Evolutionary conservation across 1,140 invertebrate species (phyloP).

Genomic region (Drosophila bifasciata): DNA sequence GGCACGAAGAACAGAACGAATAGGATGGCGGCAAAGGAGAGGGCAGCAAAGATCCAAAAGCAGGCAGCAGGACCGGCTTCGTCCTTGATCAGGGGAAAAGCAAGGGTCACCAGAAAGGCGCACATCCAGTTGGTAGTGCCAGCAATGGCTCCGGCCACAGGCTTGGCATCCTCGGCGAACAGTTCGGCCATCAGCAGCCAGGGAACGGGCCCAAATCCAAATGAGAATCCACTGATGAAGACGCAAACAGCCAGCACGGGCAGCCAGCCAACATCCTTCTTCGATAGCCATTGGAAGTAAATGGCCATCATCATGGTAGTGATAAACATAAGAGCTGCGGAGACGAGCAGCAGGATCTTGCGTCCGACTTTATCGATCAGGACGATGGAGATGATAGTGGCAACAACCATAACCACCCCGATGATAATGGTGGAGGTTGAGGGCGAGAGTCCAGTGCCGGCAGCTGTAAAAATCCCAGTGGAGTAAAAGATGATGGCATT

Average conservation of each 20-base stretch:
- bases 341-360: conserved; percentile 88
- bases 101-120: conserved; percentile 93
- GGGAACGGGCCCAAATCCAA: conserved; percentile 93
- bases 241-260: conserved; percentile 89
- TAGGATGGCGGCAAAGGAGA: conserved; percentile 86
- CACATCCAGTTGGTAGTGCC: conserved; percentile 90
- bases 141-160: conserved; percentile 89
- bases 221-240: conserved; percentile 90
- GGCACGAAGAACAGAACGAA: conserved; percentile 87
- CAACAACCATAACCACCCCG: conserved; percentile 89
- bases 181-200: conserved; percentile 91
- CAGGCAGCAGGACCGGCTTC: conserved; percentile 86
- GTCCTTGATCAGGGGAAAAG: conserved; percentile 74
- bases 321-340: conserved; percentile 86
- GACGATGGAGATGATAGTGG: conserved; percentile 87
- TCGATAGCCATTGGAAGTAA: conserved; percentile 86
- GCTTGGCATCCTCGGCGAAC: conserved; percentile 90
- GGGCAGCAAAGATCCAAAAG: conserved; percentile 89
- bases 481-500: conserved; percentile 72
- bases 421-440: conserved; percentile 88
- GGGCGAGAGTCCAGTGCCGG: conserved; percentile 12
- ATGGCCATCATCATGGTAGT: conserved; percentile 86
- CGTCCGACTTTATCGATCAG: conserved; percentile 88
- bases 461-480: conserved; percentile 49
- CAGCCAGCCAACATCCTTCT: conserved; percentile 86